Evolutionary conservation across 2,113 vertebrate genomes (phyloP).

Genomic region (Corythornis madagascariensis): DNA sequence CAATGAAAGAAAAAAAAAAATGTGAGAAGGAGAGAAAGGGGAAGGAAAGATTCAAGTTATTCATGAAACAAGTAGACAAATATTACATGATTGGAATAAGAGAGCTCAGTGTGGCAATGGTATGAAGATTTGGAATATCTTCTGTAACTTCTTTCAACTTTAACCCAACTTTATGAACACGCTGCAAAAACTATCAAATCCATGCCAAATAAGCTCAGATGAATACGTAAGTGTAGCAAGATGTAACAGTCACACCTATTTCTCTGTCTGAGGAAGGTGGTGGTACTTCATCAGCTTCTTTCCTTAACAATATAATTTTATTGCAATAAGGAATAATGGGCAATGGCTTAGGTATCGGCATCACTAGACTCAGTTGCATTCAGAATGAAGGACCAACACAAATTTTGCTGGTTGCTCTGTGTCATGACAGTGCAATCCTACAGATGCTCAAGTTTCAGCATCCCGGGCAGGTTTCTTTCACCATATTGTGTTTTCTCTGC

Average conservation of each 20-base stretch:
- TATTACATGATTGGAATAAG: not conserved
- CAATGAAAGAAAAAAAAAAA: not conserved
- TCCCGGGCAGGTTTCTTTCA: not conserved
- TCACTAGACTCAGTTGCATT: not conserved
- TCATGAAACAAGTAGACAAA: not conserved
- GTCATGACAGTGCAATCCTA: not conserved
- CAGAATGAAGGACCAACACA: not conserved
- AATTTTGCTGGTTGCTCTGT: not conserved
- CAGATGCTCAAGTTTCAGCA: not conserved
- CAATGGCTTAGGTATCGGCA: not conserved
- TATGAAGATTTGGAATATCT: not conserved
- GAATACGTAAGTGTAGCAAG: not conserved
- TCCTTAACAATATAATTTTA: not conserved
- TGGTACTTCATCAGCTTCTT: not conserved
- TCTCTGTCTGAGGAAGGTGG: not conserved
- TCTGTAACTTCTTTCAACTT: not conserved
- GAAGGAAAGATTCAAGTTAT: not conserved
- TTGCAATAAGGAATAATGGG: not conserved
- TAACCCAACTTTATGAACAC: not conserved
- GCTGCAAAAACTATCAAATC: not conserved
- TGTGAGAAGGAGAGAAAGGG: not conserved
- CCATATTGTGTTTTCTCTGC: not conserved
- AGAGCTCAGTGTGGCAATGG: not conserved
- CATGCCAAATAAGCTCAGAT: not conserved
- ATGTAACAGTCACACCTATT: not conserved